Conservation (phyloP, 2,113 vertebrate species). For the Leucopsar rothschildi region DNA sequence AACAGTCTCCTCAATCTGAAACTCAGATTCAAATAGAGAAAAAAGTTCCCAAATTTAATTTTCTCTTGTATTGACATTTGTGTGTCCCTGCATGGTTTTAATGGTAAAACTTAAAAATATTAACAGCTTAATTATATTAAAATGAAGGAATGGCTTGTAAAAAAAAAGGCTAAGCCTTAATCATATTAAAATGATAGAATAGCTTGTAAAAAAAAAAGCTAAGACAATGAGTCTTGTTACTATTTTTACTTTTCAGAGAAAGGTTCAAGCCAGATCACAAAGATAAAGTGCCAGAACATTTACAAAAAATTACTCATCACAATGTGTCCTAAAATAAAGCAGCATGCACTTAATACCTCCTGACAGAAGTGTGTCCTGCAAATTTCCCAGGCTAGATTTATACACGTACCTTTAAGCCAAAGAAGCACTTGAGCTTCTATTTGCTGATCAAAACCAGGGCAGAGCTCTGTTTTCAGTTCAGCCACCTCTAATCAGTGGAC, state of each 20-base stretch:
- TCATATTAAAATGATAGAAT: background rate
- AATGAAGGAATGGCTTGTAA: background rate
- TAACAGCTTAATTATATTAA: background rate
- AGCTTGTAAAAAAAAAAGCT: background rate
- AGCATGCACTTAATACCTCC: background rate
- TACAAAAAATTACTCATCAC: background rate
- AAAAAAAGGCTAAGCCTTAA: background rate
- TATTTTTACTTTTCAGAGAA: background rate
- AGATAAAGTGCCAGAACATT: background rate
- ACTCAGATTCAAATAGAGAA: background rate
- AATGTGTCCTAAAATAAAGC: background rate
- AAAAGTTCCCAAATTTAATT: background rate
- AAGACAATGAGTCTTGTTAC: background rate
- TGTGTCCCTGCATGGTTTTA: background rate
- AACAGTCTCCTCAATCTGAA: background rate
- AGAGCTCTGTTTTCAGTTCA: constrained; percentile 10
- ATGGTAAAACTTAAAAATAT: background rate
- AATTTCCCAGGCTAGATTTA: background rate
- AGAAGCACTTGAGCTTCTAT: background rate
- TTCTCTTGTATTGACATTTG: background rate
- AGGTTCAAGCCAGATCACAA: background rate
- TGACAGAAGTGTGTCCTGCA: background rate
- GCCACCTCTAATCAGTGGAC: constrained; percentile 18
- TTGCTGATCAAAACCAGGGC: background rate
- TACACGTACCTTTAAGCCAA: background rate